phyloP scores from a whole-genome alignment of 2,113 vertebrate species.

The Eurystomus gularis region DNA sequence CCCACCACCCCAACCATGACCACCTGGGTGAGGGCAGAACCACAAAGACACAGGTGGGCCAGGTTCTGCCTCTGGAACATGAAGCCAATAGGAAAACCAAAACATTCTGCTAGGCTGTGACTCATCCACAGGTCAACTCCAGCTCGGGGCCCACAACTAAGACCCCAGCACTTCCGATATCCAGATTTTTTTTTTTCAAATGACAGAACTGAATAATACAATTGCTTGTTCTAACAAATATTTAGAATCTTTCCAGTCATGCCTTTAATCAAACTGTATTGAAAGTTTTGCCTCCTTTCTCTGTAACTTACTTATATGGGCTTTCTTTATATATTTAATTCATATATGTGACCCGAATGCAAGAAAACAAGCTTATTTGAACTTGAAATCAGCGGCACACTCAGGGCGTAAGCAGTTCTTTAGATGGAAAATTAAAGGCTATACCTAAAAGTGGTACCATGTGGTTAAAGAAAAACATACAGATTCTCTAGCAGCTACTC shows the following conservation, averaged over 20 bases:
- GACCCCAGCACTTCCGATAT: too few species aligned
- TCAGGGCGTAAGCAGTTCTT: neutral
- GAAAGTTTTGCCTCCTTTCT: neutral
- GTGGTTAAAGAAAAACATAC: neutral
- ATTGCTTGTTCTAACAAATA: neutral
- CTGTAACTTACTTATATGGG: rapidly evolving
- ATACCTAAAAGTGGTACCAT: neutral
- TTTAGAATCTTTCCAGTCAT: neutral
- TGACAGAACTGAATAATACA: neutral
- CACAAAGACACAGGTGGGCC: too few species aligned
- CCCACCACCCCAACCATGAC: too few species aligned
- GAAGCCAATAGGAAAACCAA: too few species aligned
- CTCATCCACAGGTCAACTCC: too few species aligned
- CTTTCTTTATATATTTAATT: neutral
- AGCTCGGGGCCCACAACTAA: too few species aligned
- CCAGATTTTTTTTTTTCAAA: neutral
- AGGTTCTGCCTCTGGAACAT: too few species aligned
- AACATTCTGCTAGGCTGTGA: too few species aligned
- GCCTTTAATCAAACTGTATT: neutral
- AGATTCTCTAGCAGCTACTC: neutral
- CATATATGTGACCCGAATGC: neutral
- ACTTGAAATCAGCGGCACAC: neutral
- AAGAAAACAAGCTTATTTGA: neutral
- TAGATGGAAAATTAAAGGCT: neutral
- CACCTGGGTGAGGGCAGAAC: too few species aligned